phyloP scores from a whole-genome alignment of 1,140 invertebrate genomes.

The Aricia agestis region DNA sequence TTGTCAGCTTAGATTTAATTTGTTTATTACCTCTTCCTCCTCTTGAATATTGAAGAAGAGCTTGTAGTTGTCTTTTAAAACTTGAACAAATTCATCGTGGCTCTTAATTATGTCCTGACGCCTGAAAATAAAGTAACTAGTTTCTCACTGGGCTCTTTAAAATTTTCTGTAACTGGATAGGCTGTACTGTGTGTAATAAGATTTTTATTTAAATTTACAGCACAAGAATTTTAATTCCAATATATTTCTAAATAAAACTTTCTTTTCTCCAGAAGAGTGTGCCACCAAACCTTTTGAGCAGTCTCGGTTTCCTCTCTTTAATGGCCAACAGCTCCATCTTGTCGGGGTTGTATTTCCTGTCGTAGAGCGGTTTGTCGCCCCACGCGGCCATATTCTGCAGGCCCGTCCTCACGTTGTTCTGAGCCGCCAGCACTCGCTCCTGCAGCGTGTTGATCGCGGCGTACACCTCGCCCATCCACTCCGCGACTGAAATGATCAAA shows the following conservation, averaged over 20 bases:
- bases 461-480: constrained; percentile 71
- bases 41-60: constrained; percentile 66
- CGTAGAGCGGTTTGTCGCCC: constrained; percentile 83
- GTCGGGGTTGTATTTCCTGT: constrained; percentile 65
- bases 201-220: too few species aligned
- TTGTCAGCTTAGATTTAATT: too few species aligned
- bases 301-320: constrained; percentile 53
- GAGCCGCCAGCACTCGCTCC: constrained; percentile 80
- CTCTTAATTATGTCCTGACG: constrained; percentile 51
- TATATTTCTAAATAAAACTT: too few species aligned
- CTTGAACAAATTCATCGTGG: constrained; percentile 48
- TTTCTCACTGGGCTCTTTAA: too few species aligned
- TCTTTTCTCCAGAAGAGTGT: not conserved
- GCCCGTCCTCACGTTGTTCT: constrained; percentile 79
- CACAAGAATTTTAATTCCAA: too few species aligned
- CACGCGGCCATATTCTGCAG: constrained; percentile 80
- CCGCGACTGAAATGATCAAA: constrained; percentile 46
- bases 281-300: constrained; percentile 22
- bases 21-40: constrained; percentile 47
- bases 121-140: constrained; percentile 32
- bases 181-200: too few species aligned
- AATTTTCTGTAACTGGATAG: too few species aligned
- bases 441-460: constrained; percentile 76
- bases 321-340: constrained; percentile 63
- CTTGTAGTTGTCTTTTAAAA: constrained; percentile 57